These are phyloP conservation scores for Phaethornis superciliosus DNA, from an alignment of 2,113 vertebrate genomes.

Conservation along the genomic window DNA sequence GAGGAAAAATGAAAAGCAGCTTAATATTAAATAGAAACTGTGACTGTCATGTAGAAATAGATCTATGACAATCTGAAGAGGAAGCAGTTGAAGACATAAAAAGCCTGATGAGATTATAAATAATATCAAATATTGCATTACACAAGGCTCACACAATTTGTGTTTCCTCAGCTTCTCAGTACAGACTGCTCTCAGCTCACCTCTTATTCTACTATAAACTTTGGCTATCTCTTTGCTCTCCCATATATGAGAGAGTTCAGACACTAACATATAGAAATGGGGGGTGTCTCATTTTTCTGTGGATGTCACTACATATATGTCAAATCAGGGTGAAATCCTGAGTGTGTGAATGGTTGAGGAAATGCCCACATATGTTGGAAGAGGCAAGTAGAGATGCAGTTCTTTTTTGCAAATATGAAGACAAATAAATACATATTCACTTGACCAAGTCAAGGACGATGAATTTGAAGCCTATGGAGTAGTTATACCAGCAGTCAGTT, in stretches of 20 bases:
- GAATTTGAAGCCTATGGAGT: not conserved
- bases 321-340: constrained; percentile 12
- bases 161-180: not conserved
- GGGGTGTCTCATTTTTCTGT: not conserved
- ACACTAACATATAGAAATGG: not conserved
- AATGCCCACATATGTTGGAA: not conserved
- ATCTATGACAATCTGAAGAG: constrained; percentile 1
- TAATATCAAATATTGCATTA: not conserved
- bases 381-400: not conserved
- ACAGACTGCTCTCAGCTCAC: not conserved
- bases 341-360: not conserved
- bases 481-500: not conserved
- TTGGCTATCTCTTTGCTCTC: not conserved
- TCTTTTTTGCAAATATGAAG: not conserved
- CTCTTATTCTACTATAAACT: not conserved
- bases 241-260: not conserved
- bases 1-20: not conserved
- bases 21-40: not conserved
- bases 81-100: not conserved
- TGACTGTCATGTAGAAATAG: not conserved
- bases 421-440: not conserved
- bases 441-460: not conserved
- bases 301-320: not conserved
- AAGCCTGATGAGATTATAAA: constrained; percentile 22
- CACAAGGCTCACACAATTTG: not conserved